phyloP scores from a whole-genome alignment of 2,797 vertebrate genomes.

The Synanceia verrucosa region DNA sequence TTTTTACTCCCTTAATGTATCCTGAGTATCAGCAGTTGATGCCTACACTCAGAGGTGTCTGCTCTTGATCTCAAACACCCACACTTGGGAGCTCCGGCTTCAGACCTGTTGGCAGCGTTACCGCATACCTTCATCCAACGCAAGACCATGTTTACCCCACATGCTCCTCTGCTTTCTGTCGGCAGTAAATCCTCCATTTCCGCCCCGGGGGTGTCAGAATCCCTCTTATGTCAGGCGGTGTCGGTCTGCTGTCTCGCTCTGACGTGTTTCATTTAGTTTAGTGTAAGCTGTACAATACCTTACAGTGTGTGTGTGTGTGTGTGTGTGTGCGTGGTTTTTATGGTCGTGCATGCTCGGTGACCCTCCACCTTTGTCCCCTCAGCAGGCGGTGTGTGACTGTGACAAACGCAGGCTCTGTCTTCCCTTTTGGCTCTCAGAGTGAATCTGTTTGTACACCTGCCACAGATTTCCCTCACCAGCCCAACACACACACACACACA shows the following conservation, averaged over 20 bases:
- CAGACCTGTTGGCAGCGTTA: constrained; percentile 3
- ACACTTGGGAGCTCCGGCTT: constrained; percentile 15
- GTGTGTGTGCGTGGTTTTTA: not conserved
- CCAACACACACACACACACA: constrained; percentile 7
- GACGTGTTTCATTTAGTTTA: constrained; percentile 39
- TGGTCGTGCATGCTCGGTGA: constrained; percentile 23
- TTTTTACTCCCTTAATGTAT: not conserved
- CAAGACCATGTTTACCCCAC: constrained; percentile 27
- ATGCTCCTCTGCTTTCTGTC: not conserved
- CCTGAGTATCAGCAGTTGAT: not conserved
- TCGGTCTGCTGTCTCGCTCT: constrained; percentile 1
- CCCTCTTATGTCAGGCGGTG: constrained; percentile 27
- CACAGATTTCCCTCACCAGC: constrained; percentile 33
- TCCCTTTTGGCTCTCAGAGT: constrained; percentile 36
- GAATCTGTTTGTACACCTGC: constrained; percentile 67
- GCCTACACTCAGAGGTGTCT: constrained; percentile 5
- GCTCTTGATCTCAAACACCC: constrained; percentile 18
- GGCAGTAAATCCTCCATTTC: constrained; percentile 29
- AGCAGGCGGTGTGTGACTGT: constrained; percentile 31
- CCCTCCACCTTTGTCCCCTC: constrained; percentile 48
- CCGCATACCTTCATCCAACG: constrained; percentile 4
- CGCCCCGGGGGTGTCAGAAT: constrained; percentile 18
- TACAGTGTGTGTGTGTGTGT: constrained; percentile 3
- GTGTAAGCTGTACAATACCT: constrained; percentile 29
- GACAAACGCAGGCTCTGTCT: constrained; percentile 53